Conservation (phyloP, 2,888 invertebrate species). For the Ophion costatus region DNA sequence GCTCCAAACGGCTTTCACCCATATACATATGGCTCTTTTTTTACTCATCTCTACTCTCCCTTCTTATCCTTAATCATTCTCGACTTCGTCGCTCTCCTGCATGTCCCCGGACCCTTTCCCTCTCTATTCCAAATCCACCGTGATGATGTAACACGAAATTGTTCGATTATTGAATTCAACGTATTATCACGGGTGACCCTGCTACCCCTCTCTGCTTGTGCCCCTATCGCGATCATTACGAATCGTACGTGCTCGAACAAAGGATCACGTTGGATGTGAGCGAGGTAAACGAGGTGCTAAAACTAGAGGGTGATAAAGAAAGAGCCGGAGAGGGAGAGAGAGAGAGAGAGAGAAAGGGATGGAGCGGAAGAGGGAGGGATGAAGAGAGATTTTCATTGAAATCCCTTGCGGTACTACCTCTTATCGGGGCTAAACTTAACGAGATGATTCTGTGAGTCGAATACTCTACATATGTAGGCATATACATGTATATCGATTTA, state of each 20-base stretch:
- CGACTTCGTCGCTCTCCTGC: background rate
- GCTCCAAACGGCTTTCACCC: background rate
- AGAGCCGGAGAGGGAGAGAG: constrained; percentile 17
- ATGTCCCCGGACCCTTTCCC: background rate
- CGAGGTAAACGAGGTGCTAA: constrained; percentile 43
- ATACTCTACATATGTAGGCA: background rate
- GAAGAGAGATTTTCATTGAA: constrained; percentile 47
- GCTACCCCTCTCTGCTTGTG: constrained; percentile 2
- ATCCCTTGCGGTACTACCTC: constrained; percentile 44
- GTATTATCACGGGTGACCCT: constrained; percentile 45
- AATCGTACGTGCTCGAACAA: constrained; percentile 60
- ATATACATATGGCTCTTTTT: background rate
- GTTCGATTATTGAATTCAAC: constrained; percentile 65
- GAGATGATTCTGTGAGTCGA: constrained; percentile 27
- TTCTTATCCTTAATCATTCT: constrained; percentile 15
- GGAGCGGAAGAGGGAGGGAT: constrained; percentile 10
- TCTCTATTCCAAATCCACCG: background rate
- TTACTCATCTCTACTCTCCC: background rate
- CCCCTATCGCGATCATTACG: constrained; percentile 54
- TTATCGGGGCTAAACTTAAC: constrained; percentile 46
- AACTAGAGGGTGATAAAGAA: constrained; percentile 1
- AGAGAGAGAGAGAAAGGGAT: constrained; percentile 17
- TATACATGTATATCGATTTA: constrained; percentile 19
- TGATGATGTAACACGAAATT: constrained; percentile 41
- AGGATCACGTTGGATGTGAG: constrained; percentile 40